Percentiles rank a stretch among this genome's conserved stretches.
Evolutionary conservation across 35 echinoderm and acorn worm species (phyloP).

Genomic region (Hemicentrotus pulcherrimus): DNA sequence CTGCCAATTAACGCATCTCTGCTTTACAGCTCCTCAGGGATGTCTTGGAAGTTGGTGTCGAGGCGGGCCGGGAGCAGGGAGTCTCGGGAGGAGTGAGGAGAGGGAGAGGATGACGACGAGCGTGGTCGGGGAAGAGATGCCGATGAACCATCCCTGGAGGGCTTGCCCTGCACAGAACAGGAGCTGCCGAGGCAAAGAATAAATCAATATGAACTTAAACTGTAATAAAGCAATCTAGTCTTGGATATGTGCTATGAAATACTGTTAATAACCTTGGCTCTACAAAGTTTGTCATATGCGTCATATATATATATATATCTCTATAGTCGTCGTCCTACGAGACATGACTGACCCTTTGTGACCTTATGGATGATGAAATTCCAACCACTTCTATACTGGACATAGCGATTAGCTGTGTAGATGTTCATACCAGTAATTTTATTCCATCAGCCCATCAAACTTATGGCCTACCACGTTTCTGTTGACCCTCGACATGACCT

Average conservation of each 20-base stretch:
- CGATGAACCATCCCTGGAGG: neutral
- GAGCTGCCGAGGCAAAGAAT: neutral
- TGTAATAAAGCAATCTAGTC: neutral
- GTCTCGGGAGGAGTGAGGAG: neutral
- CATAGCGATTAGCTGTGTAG: too few species aligned
- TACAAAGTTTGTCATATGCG: neutral
- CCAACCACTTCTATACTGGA: too few species aligned
- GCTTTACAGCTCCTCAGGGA: conserved; percentile 37
- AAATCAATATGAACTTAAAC: neutral
- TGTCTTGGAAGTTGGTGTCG: conserved; percentile 24
- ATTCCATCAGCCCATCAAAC: too few species aligned
- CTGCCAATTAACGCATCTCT: too few species aligned
- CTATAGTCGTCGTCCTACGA: too few species aligned
- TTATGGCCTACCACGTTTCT: too few species aligned
- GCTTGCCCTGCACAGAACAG: neutral
- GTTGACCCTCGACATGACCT: too few species aligned
- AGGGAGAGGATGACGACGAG: neutral
- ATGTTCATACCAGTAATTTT: too few species aligned
- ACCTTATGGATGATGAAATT: too few species aligned
- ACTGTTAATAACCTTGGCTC: neutral
- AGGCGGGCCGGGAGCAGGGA: neutral
- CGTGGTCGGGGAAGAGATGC: neutral
- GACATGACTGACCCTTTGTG: too few species aligned
- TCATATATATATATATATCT: neutral
- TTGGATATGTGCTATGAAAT: neutral